These are phyloP conservation scores for Zaprionus tsacasi DNA, from an alignment of 1,140 invertebrate species.

Conservation along the genomic window DNA sequence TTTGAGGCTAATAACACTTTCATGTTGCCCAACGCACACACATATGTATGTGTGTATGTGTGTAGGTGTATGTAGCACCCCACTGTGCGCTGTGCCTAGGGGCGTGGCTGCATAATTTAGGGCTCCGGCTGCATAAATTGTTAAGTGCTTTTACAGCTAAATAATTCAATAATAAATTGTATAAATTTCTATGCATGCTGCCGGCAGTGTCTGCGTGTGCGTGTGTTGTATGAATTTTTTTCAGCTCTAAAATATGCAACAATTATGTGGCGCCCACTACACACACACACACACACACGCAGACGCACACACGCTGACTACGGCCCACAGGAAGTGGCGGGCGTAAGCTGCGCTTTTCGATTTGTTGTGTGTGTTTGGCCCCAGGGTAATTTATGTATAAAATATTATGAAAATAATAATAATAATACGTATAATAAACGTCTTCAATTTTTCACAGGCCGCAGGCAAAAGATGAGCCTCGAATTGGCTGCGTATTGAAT, in stretches of 20 bases:
- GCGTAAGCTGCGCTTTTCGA: conserved; percentile 41
- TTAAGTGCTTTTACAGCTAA: conserved; percentile 69
- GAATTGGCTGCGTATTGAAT: conserved; percentile 27
- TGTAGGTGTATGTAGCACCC: conserved; percentile 21
- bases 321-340: neutral
- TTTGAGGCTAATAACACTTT: conserved; percentile 80
- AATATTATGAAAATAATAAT: conserved; percentile 76
- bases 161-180: conserved; percentile 80
- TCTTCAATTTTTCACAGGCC: conserved; percentile 28
- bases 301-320: neutral
- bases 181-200: conserved; percentile 37
- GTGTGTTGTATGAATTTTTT: conserved; percentile 49
- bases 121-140: conserved; percentile 71
- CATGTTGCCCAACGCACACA: conserved; percentile 57
- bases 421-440: conserved; percentile 66
- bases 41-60: conserved; percentile 5
- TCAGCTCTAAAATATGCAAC: conserved; percentile 71
- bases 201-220: neutral
- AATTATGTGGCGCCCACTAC: conserved; percentile 55
- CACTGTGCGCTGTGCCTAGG: conserved; percentile 1
- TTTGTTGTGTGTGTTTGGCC: conserved; percentile 51
- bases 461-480: neutral
- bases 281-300: neutral
- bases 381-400: conserved; percentile 67
- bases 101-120: conserved; percentile 69